These are phyloP conservation scores for Aporophyla nigra DNA, from an alignment of 2,888 invertebrate species.

Conservation along the genomic window DNA sequence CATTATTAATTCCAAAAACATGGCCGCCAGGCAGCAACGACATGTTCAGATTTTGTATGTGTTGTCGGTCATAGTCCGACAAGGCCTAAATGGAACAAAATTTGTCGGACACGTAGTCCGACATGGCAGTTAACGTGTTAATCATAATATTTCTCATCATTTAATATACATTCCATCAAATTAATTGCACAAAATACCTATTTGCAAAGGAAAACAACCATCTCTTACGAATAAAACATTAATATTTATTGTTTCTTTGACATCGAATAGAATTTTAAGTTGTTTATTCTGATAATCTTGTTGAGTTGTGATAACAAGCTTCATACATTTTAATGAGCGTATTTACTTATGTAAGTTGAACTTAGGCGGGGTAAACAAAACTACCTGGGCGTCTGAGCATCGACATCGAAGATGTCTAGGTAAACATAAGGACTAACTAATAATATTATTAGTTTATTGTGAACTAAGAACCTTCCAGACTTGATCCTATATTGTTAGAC, in stretches of 20 bases:
- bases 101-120: too few species aligned
- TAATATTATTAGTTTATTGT: slow-evolving; percentile 14
- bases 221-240: slow-evolving; percentile 16
- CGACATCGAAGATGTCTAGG: slow-evolving; percentile 11
- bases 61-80: too few species aligned
- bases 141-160: neutral
- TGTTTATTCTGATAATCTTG: slow-evolving; percentile 54
- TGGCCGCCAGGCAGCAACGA: too few species aligned
- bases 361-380: slow-evolving; percentile 47
- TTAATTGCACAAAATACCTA: slow-evolving; percentile 6
- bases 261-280: slow-evolving; percentile 52
- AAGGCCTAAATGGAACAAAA: too few species aligned
- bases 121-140: too few species aligned
- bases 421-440: slow-evolving; percentile 16
- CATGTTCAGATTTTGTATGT: too few species aligned
- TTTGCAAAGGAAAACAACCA: slow-evolving; percentile 35
- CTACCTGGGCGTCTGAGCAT: slow-evolving; percentile 33
- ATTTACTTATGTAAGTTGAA: slow-evolving; percentile 28
- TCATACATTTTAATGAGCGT: slow-evolving; percentile 64
- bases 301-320: slow-evolving; percentile 49
- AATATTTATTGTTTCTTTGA: slow-evolving; percentile 53
- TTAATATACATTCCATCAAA: neutral
- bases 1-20: too few species aligned
- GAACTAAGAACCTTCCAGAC: neutral
- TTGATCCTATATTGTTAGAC: too few species aligned